phyloP scores from a whole-genome alignment of 2,797 vertebrate species.

The Sebastes taczanowskii region DNA sequence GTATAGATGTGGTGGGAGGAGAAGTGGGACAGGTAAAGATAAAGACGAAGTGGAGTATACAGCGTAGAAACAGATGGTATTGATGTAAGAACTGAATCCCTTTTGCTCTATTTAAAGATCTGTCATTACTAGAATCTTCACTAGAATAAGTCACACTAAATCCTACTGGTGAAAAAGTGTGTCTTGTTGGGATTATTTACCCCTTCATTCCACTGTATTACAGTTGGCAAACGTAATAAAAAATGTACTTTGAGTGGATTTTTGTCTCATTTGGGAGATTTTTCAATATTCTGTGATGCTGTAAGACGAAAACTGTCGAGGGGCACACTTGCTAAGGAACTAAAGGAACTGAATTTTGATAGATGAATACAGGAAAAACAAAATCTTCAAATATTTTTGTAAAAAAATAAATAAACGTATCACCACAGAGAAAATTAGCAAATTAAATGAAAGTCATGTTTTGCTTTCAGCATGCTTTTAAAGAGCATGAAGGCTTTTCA shows the following conservation, averaged over 20 bases:
- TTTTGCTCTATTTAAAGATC: conserved; percentile 18
- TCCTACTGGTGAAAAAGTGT: background rate
- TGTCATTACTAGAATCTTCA: background rate
- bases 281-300: background rate
- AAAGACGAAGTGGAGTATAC: background rate
- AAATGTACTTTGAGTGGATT: background rate
- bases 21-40: conserved; percentile 15
- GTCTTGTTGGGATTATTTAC: background rate
- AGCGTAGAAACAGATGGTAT: background rate
- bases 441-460: conserved; percentile 7
- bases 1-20: conserved; percentile 29
- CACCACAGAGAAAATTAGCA: background rate
- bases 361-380: background rate
- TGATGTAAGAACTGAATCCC: background rate
- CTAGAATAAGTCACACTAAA: conserved; percentile 1
- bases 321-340: background rate
- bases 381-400: background rate
- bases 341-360: background rate
- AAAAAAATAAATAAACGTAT: background rate
- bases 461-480: conserved; percentile 8
- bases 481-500: conserved; percentile 31
- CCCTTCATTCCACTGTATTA: background rate
- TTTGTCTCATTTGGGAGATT: background rate
- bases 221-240: background rate
- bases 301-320: background rate